Evolutionary conservation across 2,888 invertebrate species (phyloP), one percentile per base, ranked within the genome.

Genomic region (Gnatocerus cornutus): DNA sequence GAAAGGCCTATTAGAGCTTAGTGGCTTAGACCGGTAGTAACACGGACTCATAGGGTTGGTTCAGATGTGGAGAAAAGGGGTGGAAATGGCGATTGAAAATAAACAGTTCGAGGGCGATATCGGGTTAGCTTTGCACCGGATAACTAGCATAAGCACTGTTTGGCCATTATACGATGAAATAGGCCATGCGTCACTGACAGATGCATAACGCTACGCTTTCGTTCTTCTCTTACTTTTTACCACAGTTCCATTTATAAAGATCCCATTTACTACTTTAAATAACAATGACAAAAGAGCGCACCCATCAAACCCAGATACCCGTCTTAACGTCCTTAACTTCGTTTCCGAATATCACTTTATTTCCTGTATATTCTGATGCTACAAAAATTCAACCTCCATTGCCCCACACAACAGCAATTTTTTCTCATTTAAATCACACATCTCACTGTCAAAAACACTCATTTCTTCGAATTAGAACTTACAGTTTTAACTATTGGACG

Each of bases 1-100:
- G 68, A 68, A 68, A 70, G 70, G 68, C 62, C 72, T 69, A 71
- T 72, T 70, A 71, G 68, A 65, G 65, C 59, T 72, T 70, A 72
- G 70, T 68, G 72, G 68, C 72, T 72, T 68, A 67, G 61, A 64
- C 69, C 69, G 67, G 69, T 59, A 55, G 71, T 63, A 63, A 55
- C 67, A 59, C 56, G 64, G 43, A 12, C 56, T 48, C 56, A 58
- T 66, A 58, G 65, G 37, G 45, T 55, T 55, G 45, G 65, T 29
- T 61, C 37, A 52, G 52, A 50, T 50, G 63, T 56, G 67, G 39
- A 39, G 52, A 59, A 61, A 68, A 62, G 48, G 65, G 66, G 65
- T 59, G 55, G 62, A 68, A 68, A 68, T 68, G 63, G 56, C 71
- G 65, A 65, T 71, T 71, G 71, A 68, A 71, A 68, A 71, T 71